Percentiles rank a stretch among this genome's conserved stretches.
Evolutionary conservation across 2,797 vertebrate species (phyloP).

Genomic region (Oreonectes daqikongensis): DNA sequence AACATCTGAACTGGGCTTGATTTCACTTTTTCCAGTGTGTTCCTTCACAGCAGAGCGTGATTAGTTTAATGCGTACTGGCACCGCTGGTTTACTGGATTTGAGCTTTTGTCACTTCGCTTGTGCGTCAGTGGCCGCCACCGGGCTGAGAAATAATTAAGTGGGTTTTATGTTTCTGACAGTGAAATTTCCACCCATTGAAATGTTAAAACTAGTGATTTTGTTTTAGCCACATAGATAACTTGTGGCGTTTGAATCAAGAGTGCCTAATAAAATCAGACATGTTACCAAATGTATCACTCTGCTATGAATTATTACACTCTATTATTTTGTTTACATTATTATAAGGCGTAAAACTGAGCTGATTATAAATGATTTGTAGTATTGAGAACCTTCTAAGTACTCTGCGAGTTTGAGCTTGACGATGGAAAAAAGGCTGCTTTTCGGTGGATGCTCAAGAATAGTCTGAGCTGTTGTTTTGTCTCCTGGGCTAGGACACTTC

Average conservation of each 20-base stretch:
- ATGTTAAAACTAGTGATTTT: neutral
- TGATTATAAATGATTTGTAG: neutral
- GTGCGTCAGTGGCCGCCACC: slow-evolving; percentile 57
- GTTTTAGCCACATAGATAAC: slow-evolving; percentile 22
- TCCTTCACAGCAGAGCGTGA: slow-evolving; percentile 58
- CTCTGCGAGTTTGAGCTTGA: slow-evolving; percentile 20
- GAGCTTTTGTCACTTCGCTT: slow-evolving; percentile 64
- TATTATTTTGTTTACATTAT: neutral
- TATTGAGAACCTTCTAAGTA: slow-evolving; percentile 3
- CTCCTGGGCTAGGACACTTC: slow-evolving; percentile 30
- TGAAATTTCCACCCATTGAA: slow-evolving; percentile 27
- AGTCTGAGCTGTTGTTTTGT: slow-evolving; percentile 32
- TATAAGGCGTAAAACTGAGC: neutral
- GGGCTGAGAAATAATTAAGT: slow-evolving; percentile 61
- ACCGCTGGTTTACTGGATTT: slow-evolving; percentile 53
- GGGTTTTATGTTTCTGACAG: slow-evolving; percentile 29
- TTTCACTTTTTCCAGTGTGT: slow-evolving; percentile 53
- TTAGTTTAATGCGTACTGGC: slow-evolving; percentile 65
- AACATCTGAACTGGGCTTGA: slow-evolving; percentile 65
- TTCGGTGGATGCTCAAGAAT: slow-evolving; percentile 34
- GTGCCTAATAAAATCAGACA: neutral
- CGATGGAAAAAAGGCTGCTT: slow-evolving; percentile 28
- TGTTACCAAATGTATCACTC: neutral
- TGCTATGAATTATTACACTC: slow-evolving; percentile 2
- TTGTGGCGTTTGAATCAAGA: neutral